Evolutionary conservation across 2,113 vertebrate species (phyloP).

Genomic region (Columba janthina): DNA sequence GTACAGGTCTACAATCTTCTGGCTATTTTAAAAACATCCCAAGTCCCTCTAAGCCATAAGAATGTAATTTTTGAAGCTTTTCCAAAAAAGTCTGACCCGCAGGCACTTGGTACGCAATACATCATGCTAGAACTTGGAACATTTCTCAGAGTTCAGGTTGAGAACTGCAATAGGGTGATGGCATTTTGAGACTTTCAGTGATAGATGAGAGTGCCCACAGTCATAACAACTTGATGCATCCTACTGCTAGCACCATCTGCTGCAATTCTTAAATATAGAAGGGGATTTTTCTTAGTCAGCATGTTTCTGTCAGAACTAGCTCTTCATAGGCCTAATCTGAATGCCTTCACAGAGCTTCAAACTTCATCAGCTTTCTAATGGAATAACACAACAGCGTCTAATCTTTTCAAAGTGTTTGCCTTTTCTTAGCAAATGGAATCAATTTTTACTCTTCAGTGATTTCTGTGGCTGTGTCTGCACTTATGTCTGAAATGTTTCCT

Average conservation of each 20-base stretch:
- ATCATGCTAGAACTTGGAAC: not conserved
- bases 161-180: not conserved
- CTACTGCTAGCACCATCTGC: slow-evolving; percentile 60
- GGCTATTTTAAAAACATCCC: not conserved
- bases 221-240: slow-evolving; percentile 24
- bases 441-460: slow-evolving; percentile 46
- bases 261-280: slow-evolving; percentile 62
- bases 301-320: slow-evolving; percentile 50
- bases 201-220: slow-evolving; percentile 40
- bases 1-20: not conserved
- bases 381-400: not conserved
- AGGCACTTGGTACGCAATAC: not conserved
- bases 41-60: not conserved
- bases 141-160: not conserved
- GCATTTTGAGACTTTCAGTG: slow-evolving; percentile 12
- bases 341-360: not conserved
- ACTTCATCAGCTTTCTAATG: slow-evolving; percentile 35
- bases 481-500: slow-evolving; percentile 25
- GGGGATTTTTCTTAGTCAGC: slow-evolving; percentile 64
- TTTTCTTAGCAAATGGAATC: slow-evolving; percentile 32
- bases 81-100: not conserved
- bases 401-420: not conserved
- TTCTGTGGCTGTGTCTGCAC: slow-evolving; percentile 11
- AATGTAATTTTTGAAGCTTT: not conserved
- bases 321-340: slow-evolving; percentile 16